Conservation (phyloP, 2,797 vertebrate genomes). For the Ctenochaetus hawaiiensis region DNA sequence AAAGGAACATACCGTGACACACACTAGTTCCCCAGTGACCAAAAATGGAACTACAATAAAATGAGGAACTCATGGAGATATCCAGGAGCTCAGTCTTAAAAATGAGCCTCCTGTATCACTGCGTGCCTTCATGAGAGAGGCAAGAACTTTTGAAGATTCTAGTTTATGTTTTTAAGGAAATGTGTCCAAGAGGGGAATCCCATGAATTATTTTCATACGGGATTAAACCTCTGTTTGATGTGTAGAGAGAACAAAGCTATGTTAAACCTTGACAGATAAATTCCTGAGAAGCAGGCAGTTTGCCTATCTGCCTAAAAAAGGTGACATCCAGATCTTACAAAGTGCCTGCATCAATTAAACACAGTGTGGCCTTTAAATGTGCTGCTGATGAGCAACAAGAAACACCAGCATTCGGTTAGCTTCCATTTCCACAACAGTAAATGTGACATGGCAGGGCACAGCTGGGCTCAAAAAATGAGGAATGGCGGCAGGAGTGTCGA, state of each 20-base stretch:
- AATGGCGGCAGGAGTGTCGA: slow-evolving; percentile 50
- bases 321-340: slow-evolving; percentile 35
- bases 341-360: slow-evolving; percentile 16
- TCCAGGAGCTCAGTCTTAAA: not conserved
- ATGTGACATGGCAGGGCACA: slow-evolving; percentile 44
- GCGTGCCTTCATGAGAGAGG: not conserved
- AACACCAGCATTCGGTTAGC: slow-evolving; percentile 12
- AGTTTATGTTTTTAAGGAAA: slow-evolving; percentile 3
- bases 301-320: slow-evolving; percentile 28
- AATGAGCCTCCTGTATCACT: slow-evolving; percentile 19
- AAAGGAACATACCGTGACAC: slow-evolving; percentile 72
- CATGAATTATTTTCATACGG: not conserved
- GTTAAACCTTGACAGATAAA: slow-evolving; percentile 13
- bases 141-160: not conserved
- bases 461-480: slow-evolving; percentile 60
- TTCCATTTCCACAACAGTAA: slow-evolving; percentile 17
- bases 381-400: slow-evolving; percentile 22
- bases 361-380: slow-evolving; percentile 18
- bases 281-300: slow-evolving; percentile 9
- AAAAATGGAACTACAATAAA: slow-evolving; percentile 62
- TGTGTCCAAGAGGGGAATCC: not conserved
- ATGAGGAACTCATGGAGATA: slow-evolving; percentile 37
- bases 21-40: slow-evolving; percentile 59
- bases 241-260: not conserved
- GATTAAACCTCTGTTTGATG: slow-evolving; percentile 14